Percentiles rank a stretch among this genome's conserved stretches.
Evolutionary conservation across 2,113 vertebrate genomes (phyloP).

Genomic region (Himantopus leucocephalus): DNA sequence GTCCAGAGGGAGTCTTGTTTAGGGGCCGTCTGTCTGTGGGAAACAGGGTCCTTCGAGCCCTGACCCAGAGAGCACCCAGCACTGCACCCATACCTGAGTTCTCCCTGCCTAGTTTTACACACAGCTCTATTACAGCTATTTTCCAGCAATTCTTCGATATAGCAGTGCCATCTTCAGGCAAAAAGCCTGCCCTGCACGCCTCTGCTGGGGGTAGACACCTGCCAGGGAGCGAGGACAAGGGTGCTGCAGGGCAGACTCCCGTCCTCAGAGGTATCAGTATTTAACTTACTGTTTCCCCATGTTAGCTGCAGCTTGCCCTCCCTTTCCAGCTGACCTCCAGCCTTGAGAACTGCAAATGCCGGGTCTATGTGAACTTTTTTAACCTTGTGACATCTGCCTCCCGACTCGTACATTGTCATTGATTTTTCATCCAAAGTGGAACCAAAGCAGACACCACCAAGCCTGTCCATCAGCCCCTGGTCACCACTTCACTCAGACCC

Average conservation of each 20-base stretch:
- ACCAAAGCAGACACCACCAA: background rate
- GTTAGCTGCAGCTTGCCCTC: background rate
- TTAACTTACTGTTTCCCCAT: rapidly evolving
- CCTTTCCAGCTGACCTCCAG: background rate
- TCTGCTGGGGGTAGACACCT: no score
- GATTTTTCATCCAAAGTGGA: background rate
- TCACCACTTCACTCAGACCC: background rate
- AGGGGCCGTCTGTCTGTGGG: rapidly evolving
- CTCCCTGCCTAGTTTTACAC: rapidly evolving
- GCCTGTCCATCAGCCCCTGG: background rate
- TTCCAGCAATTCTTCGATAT: background rate
- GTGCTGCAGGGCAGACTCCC: rapidly evolving
- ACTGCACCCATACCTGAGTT: rapidly evolving
- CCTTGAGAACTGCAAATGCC: background rate
- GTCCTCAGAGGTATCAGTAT: background rate
- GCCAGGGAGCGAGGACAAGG: background rate
- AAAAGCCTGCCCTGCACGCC: background rate
- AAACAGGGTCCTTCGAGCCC: rapidly evolving
- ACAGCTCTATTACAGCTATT: rapidly evolving
- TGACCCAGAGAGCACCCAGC: rapidly evolving
- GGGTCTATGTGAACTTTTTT: background rate
- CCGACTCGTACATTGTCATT: rapidly evolving
- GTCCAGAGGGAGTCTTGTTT: background rate
- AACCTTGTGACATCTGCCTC: background rate
- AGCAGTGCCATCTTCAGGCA: slow-evolving; percentile 54